Evolutionary conservation across 2,113 vertebrate species (phyloP), one percentile per base, ranked within the genome.

Genomic region (Chitala chitala): DNA sequence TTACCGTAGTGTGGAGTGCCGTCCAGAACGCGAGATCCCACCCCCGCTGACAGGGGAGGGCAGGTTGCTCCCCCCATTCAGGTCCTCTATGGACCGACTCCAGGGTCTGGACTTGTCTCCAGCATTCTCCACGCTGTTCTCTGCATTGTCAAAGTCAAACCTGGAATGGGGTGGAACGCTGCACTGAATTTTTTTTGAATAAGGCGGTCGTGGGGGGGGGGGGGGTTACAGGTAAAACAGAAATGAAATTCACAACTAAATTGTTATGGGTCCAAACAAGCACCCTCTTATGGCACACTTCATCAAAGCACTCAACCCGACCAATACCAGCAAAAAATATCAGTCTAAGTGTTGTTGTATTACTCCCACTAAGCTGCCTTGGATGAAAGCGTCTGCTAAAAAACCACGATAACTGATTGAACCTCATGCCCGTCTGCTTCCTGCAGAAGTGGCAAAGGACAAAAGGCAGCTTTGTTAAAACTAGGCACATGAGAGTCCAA

Each of bases 81-180:
- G 90, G 85, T 99, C 97, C 83, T 99, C 97, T 0, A 99, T 99
- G 29, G 97, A 99, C 1, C 97, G 85, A 76, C 95, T 98, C 96
- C 96, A 98, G 3, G 95, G 93, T 70, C 91, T 93, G 29, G 94
- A 93, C 77, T 96, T 97, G 44, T 98, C 95, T 76, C 95, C 89
- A 0, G 90, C 87, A 71, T 88, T 93, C 63, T 97, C 94, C 75
- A 94, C 87, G 0, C 90, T 89, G 64, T 82, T 89, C 81, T 99
- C 97, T 44, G 92, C 78, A 69, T 90, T 91, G 61, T 99, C 97
- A 0, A 93, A 94, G 82, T 99, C 97, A 86, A 99, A 98, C 29
- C 97, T 99, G 26, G 17, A 61, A 48, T 13, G 1, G 26, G 13
- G 2, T 2, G 12, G 3, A 22, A 46, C 17, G 13, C 2, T 24